Evolutionary conservation across 2,888 invertebrate genomes (phyloP).

Genomic region (Leptinotarsa haldemani): DNA sequence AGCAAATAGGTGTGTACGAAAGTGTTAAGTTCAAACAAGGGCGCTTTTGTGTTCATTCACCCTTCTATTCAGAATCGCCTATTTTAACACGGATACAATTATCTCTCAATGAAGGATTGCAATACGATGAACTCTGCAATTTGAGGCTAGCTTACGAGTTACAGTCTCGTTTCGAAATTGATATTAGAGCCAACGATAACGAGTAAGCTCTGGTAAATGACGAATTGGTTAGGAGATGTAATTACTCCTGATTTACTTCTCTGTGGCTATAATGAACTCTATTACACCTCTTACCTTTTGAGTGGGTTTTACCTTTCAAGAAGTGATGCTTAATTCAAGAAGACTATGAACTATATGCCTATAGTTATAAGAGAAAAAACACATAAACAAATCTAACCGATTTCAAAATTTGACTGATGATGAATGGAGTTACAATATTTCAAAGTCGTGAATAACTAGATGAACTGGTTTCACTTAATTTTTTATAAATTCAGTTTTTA

Average conservation of each 20-base stretch:
- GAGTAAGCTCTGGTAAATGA: not conserved
- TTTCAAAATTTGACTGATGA: no score
- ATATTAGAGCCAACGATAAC: not conserved
- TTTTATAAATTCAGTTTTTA: no score
- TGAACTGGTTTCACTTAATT: no score
- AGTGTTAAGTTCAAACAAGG: slow-evolving; percentile 15
- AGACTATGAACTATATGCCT: no score
- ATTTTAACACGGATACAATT: slow-evolving; percentile 14
- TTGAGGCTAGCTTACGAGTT: slow-evolving; percentile 3
- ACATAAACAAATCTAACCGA: no score
- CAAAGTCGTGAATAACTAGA: no score
- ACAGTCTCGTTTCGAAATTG: slow-evolving; percentile 1
- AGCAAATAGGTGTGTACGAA: slow-evolving; percentile 13
- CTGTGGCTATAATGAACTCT: no score
- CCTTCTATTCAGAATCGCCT: slow-evolving; percentile 14
- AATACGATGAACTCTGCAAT: slow-evolving; percentile 7
- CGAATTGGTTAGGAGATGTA: not conserved
- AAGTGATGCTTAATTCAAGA: no score
- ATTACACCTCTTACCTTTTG: no score
- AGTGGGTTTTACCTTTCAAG: no score
- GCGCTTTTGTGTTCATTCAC: slow-evolving; percentile 17
- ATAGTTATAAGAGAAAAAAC: no score
- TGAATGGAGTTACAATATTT: no score
- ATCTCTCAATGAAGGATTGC: slow-evolving; percentile 1
- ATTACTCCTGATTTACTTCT: not conserved